These are phyloP conservation scores for Eumacrocentrus americanus DNA, from an alignment of 2,888 invertebrate species.

Conservation along the genomic window DNA sequence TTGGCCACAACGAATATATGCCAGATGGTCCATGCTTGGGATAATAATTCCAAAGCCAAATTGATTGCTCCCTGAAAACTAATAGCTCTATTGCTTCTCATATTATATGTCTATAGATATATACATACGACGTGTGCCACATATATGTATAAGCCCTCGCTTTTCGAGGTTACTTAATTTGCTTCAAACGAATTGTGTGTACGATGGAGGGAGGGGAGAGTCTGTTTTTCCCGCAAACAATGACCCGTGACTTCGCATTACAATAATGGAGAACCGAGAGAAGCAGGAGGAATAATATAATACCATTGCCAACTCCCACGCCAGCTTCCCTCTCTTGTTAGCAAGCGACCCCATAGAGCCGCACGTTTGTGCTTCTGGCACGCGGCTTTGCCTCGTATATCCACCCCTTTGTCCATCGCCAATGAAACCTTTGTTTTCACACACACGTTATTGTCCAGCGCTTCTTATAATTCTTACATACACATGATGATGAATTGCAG, in stretches of 20 bases:
- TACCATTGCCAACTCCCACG: conserved; percentile 1
- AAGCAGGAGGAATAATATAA: conserved; percentile 16
- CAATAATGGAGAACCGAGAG: conserved; percentile 15
- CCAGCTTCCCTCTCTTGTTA: conserved; percentile 6
- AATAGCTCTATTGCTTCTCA: not conserved
- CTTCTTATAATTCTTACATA: not conserved
- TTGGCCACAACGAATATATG: conserved; percentile 1
- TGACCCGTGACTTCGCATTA: conserved; percentile 26
- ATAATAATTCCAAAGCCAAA: conserved; percentile 9
- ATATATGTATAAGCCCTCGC: not conserved
- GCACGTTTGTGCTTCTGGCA: not conserved
- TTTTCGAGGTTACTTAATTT: conserved; percentile 13
- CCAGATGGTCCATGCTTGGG: conserved; percentile 11
- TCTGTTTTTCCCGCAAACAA: conserved; percentile 24
- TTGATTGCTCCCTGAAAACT: conserved; percentile 3
- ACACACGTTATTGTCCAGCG: not conserved
- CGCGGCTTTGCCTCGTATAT: not conserved
- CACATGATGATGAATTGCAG: not conserved
- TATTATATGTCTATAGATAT: not conserved
- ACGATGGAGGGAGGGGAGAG: not conserved
- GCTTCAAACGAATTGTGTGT: not conserved
- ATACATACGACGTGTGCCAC: not conserved
- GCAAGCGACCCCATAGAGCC: not conserved
- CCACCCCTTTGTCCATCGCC: conserved; percentile 2
- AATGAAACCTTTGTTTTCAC: not conserved